Conservation (phyloP, 1,140 invertebrate species). For the Papilio polyxenes region DNA sequence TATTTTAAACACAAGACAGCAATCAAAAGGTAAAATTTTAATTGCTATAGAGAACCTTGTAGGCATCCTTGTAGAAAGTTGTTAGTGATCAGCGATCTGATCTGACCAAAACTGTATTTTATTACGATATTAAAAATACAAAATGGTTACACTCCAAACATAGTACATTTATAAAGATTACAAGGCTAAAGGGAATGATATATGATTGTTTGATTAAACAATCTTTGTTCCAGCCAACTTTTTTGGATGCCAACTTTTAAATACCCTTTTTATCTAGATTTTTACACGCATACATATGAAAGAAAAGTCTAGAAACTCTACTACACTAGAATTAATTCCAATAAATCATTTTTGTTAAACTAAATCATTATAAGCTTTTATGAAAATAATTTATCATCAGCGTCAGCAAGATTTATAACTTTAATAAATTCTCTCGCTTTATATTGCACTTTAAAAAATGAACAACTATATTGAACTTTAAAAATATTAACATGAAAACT, state of each 20-base stretch:
- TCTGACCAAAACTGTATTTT: neutral
- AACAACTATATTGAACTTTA: neutral
- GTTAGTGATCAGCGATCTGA: neutral
- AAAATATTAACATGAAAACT: neutral
- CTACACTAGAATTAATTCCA: neutral
- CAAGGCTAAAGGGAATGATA: neutral
- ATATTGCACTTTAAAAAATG: neutral
- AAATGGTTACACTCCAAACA: neutral
- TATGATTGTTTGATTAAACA: neutral
- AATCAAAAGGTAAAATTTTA: neutral
- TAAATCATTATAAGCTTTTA: constrained; percentile 12
- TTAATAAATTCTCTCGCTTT: constrained; percentile 17
- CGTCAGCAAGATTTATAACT: neutral
- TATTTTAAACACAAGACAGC: too few relatives aligned
- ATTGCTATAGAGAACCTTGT: neutral
- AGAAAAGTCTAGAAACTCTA: constrained; percentile 1
- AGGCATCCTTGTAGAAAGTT: neutral
- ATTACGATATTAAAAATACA: neutral
- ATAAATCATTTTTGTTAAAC: constrained; percentile 5
- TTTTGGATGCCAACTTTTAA: neutral
- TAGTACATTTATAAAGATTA: neutral
- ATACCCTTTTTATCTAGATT: neutral
- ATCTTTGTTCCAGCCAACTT: neutral
- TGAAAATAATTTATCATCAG: neutral
- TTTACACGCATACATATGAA: neutral